Percentiles rank a stretch among this genome's conserved stretches.
Evolutionary conservation across 2,888 invertebrate species (phyloP).

Genomic region (Pollenia amentaria): DNA sequence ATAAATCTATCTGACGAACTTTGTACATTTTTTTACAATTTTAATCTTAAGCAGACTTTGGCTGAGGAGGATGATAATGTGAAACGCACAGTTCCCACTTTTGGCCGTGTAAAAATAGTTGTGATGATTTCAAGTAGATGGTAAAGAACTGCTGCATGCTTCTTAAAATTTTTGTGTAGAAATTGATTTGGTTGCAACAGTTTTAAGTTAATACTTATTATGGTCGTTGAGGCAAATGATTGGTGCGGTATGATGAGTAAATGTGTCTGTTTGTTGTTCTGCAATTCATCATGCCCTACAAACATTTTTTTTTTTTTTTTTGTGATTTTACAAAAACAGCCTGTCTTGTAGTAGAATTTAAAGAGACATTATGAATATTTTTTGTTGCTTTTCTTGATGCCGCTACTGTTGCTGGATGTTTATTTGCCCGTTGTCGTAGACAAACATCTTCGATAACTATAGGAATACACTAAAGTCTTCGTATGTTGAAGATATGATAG

Average conservation of each 20-base stretch:
- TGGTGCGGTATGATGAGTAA: conserved; percentile 32
- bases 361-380: conserved; percentile 27
- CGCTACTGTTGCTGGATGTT: neutral
- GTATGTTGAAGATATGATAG: neutral
- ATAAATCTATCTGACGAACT: conserved; percentile 18
- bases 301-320: neutral
- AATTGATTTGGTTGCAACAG: conserved; percentile 41
- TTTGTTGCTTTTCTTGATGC: conserved; percentile 3
- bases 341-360: conserved; percentile 27
- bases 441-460: conserved; percentile 3
- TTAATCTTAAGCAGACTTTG: conserved; percentile 43
- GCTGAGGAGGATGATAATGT: conserved; percentile 9
- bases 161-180: conserved; percentile 16
- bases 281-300: conserved; percentile 48
- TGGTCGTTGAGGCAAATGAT: conserved; percentile 61
- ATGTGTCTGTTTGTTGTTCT: conserved; percentile 23
- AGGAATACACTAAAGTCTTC: neutral
- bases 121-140: conserved; percentile 20
- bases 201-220: conserved; percentile 39
- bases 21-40: conserved; percentile 41
- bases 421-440: neutral
- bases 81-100: neutral
- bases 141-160: neutral
- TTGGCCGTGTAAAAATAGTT: conserved; percentile 10
- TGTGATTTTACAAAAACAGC: conserved; percentile 4